Evolutionary conservation across 2,888 invertebrate species (phyloP), one percentile per base, ranked within the genome.

Genomic region (Drosophila niveifrons): DNA sequence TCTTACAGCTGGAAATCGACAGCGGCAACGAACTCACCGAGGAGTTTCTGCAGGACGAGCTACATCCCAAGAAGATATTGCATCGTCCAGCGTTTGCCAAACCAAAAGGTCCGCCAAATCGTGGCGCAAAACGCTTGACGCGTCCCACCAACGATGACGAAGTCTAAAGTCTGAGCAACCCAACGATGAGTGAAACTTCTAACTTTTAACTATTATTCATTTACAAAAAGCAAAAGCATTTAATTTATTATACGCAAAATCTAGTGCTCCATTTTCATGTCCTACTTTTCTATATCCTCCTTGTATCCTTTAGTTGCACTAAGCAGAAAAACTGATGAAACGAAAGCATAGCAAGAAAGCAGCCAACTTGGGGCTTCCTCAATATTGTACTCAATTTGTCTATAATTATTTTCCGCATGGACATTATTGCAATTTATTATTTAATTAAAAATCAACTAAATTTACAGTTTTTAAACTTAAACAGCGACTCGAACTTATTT

Each of bases 61-160:
- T 99, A 65, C 98, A 99, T 92, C 99, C 99, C 0, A 97, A 97
- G 91, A 95, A 96, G 89, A 96, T 96, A 91, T 94, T 97, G 44
- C 96, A 97, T 91, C 94, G 96, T 80, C 97, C 97, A 15, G 97
- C 98, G 86, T 99, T 99, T 93, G 97, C 97, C 69, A 98, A 98
- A 92, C 99, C 99, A 1, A 98, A 98, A 93, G 98, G 98, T 8
- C 99, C 99, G 41, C 97, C 97, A 4, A 96, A 96, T 90, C 94
- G 98, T 85, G 98, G 98, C 43, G 98, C 98, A 0, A 97, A 97
- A 92, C 94, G 98, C 73, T 94, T 98, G 85, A 97, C 97, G 52
- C 97, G 96, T 92, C 82, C 85, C 71, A 64, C 84, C 75, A 41
- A 67, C 66, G 88, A 88, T 57, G 85, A 80, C 71, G 71, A 83